Base-by-base conservation (phyloP, 1,140 invertebrate species). In the Euwallacea similis region DNA sequence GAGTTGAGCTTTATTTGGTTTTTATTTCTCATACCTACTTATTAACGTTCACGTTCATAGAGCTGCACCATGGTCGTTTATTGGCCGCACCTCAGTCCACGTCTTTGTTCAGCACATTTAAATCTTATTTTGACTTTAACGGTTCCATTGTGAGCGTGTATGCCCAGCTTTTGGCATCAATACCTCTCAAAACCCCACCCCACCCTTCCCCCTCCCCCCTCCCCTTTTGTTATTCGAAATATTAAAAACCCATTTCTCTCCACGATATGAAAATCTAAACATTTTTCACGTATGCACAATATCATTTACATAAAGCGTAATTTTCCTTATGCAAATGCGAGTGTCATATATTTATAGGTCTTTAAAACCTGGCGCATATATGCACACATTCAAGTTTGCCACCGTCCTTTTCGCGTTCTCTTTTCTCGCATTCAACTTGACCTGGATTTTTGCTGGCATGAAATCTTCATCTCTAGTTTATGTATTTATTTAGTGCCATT, bases 361-460 rank as follows among this genome's bases (percentile, higher is more conserved):
- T 65, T 55, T 54, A 54, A 65, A 65, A 65, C 21, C 44, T 65
- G 63, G 46, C 46, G 63, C 63, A 54, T 54, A 65, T 42, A 43
- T 21, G 42, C 42, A 43, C n/a, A 58, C 55, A 33, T 58, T 58
- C 55, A 58, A n/a, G 42, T 63, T 63, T 46, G 61, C 61, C 42
- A 62, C 9, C 44, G 47, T 65, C 63, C 54, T 54, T 44, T 65
- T 54, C 63, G 46, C 47, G 46, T 53, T 53, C 46, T 65, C 21
- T 65, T 50, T 15, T 65, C 63, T 65, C 63, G 46, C 47, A 41
- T 50, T 65, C 63, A 65, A 65, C 63, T 65, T 65, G 63, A 65
- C 63, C 63, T 65, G 63, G 63, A 54, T 65, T 54, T 54, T 65
- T 50, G 13, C 46, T 16, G 63, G 47, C 63, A 41, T 33, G 47